Evolutionary conservation across 2,888 invertebrate species (phyloP).

Genomic region (Tetanocera ferruginea): DNA sequence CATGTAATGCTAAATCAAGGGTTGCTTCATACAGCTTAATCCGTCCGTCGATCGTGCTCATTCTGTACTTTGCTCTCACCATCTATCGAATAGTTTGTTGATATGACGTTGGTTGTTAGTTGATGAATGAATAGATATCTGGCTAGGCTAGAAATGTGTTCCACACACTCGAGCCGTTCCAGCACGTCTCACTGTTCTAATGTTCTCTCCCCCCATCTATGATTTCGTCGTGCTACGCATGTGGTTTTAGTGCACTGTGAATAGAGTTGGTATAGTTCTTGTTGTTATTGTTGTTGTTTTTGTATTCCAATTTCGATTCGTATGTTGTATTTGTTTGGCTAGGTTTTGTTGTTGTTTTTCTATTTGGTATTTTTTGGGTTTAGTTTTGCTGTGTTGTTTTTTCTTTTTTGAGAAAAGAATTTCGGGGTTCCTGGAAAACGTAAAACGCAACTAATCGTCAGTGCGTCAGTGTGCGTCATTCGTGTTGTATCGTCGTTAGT

Average conservation of each 20-base stretch:
- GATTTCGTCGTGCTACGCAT: conserved; percentile 15
- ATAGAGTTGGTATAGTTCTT: neutral
- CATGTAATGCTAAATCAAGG: conserved; percentile 18
- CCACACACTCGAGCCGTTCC: neutral
- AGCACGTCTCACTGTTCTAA: neutral
- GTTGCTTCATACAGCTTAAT: neutral
- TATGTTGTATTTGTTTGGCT: conserved; percentile 34
- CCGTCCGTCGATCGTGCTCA: neutral
- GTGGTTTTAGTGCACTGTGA: neutral
- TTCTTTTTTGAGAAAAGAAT: conserved; percentile 42
- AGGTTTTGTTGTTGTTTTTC: conserved; percentile 40
- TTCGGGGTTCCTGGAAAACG: conserved; percentile 64
- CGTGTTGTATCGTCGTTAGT: conserved; percentile 51
- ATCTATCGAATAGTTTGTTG: neutral
- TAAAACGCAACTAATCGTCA: conserved; percentile 61
- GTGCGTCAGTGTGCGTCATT: conserved; percentile 65
- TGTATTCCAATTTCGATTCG: conserved; percentile 8
- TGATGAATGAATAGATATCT: conserved; percentile 2
- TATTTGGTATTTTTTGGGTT: conserved; percentile 36
- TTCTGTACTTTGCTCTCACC: neutral
- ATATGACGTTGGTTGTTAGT: neutral
- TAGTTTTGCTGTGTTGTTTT: conserved; percentile 28
- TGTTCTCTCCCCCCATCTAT: neutral
- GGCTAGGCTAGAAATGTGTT: neutral
- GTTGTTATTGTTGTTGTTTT: conserved; percentile 6